Percentiles rank a stretch among this genome's conserved stretches.
Conservation (phyloP, 1,140 invertebrate species). For the Ditylenchus dipsaci region DNA sequence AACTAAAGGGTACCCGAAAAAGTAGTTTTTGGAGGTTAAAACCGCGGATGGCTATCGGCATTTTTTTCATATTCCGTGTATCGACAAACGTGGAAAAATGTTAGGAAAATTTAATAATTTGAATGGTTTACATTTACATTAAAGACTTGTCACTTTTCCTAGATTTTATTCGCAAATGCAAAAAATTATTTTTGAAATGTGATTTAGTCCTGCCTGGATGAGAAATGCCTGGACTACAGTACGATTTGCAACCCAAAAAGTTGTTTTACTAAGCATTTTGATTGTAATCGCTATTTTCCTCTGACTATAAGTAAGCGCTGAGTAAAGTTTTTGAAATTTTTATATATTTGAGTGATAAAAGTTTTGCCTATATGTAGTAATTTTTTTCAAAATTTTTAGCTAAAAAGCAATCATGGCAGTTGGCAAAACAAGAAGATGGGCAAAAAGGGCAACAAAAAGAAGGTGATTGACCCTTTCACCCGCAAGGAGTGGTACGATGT, state of each 20-base stretch:
- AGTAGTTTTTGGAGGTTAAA: too few species aligned
- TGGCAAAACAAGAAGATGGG: conserved; percentile 97
- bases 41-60: too few species aligned
- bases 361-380: too few species aligned
- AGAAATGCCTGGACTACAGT: background rate
- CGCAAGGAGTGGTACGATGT: conserved; percentile 99
- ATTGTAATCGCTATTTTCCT: background rate
- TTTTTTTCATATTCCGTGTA: too few species aligned
- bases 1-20: too few species aligned
- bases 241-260: background rate
- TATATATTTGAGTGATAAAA: too few species aligned
- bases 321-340: background rate
- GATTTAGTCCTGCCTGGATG: background rate
- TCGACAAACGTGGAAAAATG: too few species aligned
- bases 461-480: conserved; percentile 97
- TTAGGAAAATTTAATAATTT: too few species aligned
- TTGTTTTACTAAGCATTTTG: background rate
- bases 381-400: background rate
- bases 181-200: background rate
- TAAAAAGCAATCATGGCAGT: conserved; percentile 75
- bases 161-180: background rate
- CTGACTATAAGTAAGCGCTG: background rate
- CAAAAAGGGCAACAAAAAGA: conserved; percentile 98
- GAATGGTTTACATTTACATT: too few species aligned
- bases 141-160: too few species aligned